A percentile compares a stretch with the other conserved stretches of the same genome.
Evolutionary conservation across 2,113 vertebrate genomes (phyloP).

Genomic region (Lagenorhynchus albirostris): DNA sequence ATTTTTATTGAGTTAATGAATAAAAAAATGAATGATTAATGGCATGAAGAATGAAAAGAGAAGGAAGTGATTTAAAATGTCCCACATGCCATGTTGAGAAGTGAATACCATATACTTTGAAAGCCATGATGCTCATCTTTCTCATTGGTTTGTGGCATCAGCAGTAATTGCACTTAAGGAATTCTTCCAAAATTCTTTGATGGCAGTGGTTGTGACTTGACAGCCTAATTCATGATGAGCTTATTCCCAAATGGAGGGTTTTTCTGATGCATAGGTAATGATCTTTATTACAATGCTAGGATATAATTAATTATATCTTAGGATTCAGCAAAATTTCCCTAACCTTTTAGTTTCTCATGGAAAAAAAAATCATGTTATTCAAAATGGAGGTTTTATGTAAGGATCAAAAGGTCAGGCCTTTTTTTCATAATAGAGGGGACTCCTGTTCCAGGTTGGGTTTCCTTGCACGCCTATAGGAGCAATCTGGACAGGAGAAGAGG

Average conservation of each 20-base stretch:
- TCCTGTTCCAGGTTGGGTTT: not conserved
- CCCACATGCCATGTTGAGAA: not conserved
- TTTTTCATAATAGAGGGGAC: not conserved
- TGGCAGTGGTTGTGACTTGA: not conserved
- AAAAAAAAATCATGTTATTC: not conserved
- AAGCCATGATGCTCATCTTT: not conserved
- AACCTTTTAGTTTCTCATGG: not conserved
- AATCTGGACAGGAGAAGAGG: not conserved
- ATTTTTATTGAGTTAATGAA: constrained; percentile 4
- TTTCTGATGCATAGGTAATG: not conserved
- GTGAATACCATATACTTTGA: not conserved
- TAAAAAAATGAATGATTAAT: not conserved
- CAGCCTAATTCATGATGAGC: not conserved
- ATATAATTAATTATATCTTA: not conserved
- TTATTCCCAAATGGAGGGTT: not conserved
- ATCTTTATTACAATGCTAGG: not conserved
- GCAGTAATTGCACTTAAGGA: not conserved
- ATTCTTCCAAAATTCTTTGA: not conserved
- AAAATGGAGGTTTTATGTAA: not conserved
- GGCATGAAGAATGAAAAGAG: not conserved
- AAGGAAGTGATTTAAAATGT: not conserved
- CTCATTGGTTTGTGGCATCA: not conserved
- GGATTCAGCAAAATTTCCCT: not conserved
- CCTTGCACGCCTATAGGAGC: not conserved
- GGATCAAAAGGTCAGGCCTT: not conserved